A percentile compares a stretch with the other conserved stretches of the same genome.
These are phyloP conservation scores for Drosophila ficusphila DNA, from an alignment of 1,140 invertebrate species.

Conservation along the genomic window DNA sequence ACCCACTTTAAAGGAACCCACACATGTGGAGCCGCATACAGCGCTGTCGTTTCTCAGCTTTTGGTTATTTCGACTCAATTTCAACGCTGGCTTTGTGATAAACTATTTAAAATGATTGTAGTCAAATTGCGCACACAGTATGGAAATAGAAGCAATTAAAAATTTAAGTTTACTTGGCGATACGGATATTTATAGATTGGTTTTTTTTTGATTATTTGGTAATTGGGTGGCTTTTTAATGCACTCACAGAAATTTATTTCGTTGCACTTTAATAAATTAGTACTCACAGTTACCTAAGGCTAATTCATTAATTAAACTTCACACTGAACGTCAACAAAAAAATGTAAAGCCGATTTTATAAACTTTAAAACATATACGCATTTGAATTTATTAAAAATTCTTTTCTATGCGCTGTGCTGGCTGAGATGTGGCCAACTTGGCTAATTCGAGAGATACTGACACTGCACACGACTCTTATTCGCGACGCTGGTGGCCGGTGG, in stretches of 20 bases:
- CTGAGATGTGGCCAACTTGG: conserved; percentile 17
- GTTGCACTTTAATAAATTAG: conserved; percentile 43
- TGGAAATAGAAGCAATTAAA: conserved; percentile 8
- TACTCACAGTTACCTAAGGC: conserved; percentile 36
- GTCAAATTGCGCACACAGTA: neutral
- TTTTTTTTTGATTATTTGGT: conserved; percentile 17
- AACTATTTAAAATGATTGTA: conserved; percentile 14
- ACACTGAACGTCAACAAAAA: conserved; percentile 39
- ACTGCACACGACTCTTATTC: conserved; percentile 50
- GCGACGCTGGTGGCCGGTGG: conserved; percentile 18
- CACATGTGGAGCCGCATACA: conserved; percentile 67
- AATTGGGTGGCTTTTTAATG: conserved; percentile 21
- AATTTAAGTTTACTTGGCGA: conserved; percentile 18
- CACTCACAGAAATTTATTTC: conserved; percentile 35
- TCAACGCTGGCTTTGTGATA: conserved; percentile 1
- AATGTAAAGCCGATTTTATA: conserved; percentile 33
- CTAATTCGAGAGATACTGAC: conserved; percentile 23
- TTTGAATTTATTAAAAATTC: conserved; percentile 15
- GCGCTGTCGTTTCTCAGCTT: conserved; percentile 51
- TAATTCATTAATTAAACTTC: conserved; percentile 18
- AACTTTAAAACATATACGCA: conserved; percentile 32
- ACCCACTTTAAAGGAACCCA: conserved; percentile 76
- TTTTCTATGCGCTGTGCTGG: conserved; percentile 46
- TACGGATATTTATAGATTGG: conserved; percentile 19
- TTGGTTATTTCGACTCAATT: conserved; percentile 14